Evolutionary conservation across 2,888 invertebrate species (phyloP), one percentile per base, ranked within the genome.

Genomic region (Aphodius sticticus): DNA sequence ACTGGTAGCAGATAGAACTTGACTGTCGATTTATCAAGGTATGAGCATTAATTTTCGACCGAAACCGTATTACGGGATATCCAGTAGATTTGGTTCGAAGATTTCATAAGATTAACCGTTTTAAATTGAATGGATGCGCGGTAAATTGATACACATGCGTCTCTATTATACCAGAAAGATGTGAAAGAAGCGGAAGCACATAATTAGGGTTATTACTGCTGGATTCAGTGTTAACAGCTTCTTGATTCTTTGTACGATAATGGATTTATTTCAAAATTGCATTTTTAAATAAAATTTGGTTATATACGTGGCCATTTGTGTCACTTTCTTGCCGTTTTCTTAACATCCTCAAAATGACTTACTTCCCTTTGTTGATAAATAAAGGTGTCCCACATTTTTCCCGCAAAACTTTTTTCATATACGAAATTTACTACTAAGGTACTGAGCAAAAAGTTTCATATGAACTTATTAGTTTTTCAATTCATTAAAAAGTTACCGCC

Each of bases 241-340:
- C 26, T 26, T 71, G 71, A 71, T 71, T 70, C 6, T 70, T 70
- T 71, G 16, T 76, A 16, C 69, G 69, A 37, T 37, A 26, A 26
- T 26, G 26, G 26, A 26, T 26, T 26, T 26, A 26, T 26, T 26
- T 26, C 26, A 26, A 2, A 26, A 26, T 26, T 26, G 26, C 3
- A 26, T 26, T 26, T 26, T 26, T 1, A 3, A 26, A 26, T 26
- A 26, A 26, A 26, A 26, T 26, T 26, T 26, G 26, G 26, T 2
- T 26, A 26, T 26, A 26, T 26, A 26, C 26, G 3, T 26, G 26
- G 26, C 26, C 26, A 26, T 26, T 26, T 26, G 26, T 26, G 26
- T 26, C 26, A 26, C 26, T 26, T 26, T 26, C 26, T 26, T 26
- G 26, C 26, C 1, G 26, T 26, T 26, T 26, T 26, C n/a, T 26